Conservation (phyloP, 2,888 invertebrate genomes). For the Torymus texanus region DNA sequence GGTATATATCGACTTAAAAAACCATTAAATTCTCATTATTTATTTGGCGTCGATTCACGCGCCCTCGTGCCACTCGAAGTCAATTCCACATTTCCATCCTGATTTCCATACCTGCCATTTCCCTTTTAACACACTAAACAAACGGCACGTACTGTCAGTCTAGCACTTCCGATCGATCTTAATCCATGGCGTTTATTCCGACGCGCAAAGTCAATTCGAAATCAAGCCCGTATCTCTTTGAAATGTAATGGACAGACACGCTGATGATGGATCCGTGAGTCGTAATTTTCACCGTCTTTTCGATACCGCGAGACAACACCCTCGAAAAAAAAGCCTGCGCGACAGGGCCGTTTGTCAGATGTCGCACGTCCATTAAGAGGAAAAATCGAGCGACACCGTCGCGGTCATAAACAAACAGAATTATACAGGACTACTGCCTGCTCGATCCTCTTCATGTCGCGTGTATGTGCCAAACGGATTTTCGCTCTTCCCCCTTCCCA, state of each 20-base stretch:
- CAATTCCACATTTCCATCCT: neutral
- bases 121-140: too few relatives aligned
- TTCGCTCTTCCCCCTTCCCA: slow-evolving; percentile 45
- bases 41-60: too few relatives aligned
- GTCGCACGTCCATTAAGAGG: slow-evolving; percentile 70
- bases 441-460: slow-evolving; percentile 55
- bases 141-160: neutral
- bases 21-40: too few relatives aligned
- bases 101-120: neutral
- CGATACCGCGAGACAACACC: neutral
- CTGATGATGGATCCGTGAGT: slow-evolving; percentile 49
- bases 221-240: neutral
- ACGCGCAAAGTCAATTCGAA: slow-evolving; percentile 6
- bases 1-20: too few relatives aligned
- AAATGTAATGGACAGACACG: slow-evolving; percentile 20
- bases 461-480: slow-evolving; percentile 60
- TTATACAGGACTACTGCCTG: slow-evolving; percentile 62
- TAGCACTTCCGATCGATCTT: too few relatives aligned
- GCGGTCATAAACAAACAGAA: slow-evolving; percentile 73
- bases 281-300: slow-evolving; percentile 37
- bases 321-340: slow-evolving; percentile 58
- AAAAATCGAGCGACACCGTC: slow-evolving; percentile 70
- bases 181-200: neutral
- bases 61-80: too few relatives aligned
- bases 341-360: slow-evolving; percentile 69